Evolutionary conservation across 37 sponge, comb jelly and placozoan species (phyloP).

Genomic region (Ephydatia muelleri): DNA sequence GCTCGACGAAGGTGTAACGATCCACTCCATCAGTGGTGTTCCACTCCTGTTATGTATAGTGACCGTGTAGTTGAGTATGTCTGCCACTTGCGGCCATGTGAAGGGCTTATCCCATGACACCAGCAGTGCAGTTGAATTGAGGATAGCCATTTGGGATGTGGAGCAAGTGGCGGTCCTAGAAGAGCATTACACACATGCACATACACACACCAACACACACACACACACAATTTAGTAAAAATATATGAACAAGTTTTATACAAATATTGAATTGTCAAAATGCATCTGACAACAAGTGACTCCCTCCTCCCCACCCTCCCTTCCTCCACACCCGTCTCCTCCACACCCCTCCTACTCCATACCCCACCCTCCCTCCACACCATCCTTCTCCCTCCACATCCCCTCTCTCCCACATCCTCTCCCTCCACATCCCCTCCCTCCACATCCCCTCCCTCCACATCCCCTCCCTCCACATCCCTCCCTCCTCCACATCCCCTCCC

Average conservation of each 20-base stretch:
- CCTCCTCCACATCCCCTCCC: not conserved
- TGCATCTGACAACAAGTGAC: not conserved
- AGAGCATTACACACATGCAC: not conserved
- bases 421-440: not conserved
- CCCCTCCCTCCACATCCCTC: not conserved
- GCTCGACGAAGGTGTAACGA: not conserved
- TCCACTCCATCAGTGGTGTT: not conserved
- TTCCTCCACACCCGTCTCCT: not conserved
- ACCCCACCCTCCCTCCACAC: not conserved
- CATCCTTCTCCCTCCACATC: not conserved
- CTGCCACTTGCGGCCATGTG: not conserved
- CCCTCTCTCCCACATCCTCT: not conserved
- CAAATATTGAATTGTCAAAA: not conserved
- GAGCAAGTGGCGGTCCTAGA: not conserved
- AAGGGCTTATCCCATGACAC: not conserved
- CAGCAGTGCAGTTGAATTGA: not conserved
- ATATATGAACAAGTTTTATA: not conserved
- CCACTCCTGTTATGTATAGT: not conserved
- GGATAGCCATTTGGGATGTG: not conserved
- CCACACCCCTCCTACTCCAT: not conserved
- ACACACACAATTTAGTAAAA: constrained; percentile 3
- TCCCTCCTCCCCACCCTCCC: not conserved
- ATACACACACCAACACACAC: constrained; percentile 5
- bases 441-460: not conserved
- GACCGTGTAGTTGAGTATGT: not conserved